A percentile compares a stretch with the other conserved stretches of the same genome.
These are phyloP conservation scores for Halocynthia aurantium DNA, from an alignment of 23 tunicate species.

Conservation along the genomic window DNA sequence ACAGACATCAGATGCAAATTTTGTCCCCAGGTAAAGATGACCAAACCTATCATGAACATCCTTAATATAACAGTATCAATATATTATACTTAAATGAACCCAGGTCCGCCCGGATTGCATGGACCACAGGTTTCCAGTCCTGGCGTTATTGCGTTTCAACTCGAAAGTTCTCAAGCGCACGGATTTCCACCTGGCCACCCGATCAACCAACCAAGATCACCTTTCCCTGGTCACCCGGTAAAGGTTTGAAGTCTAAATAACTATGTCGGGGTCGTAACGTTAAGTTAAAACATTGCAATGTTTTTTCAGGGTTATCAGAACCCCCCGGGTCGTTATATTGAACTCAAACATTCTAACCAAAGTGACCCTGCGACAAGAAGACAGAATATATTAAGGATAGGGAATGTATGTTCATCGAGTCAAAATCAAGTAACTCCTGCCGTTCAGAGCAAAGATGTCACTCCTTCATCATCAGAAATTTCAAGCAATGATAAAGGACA, in stretches of 20 bases:
- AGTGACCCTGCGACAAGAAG: conserved; percentile 67
- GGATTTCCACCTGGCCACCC: background rate
- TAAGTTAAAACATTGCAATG: too few species aligned
- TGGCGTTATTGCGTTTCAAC: conserved; percentile 6
- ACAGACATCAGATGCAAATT: background rate
- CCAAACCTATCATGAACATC: too few species aligned
- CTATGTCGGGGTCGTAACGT: background rate
- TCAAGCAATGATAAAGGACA: too few species aligned
- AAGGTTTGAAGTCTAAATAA: conserved; percentile 7
- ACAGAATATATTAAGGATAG: conserved; percentile 62
- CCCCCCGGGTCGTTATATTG: conserved; percentile 57
- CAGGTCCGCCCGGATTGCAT: conserved; percentile 11
- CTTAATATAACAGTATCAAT: too few species aligned
- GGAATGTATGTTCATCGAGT: conserved; percentile 10
- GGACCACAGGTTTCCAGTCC: too few species aligned
- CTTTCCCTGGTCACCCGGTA: conserved; percentile 13
- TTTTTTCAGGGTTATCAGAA: conserved; percentile 16
- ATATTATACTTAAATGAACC: background rate
- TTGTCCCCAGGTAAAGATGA: too few species aligned
- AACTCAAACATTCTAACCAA: conserved; percentile 60
- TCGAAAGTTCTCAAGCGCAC: background rate
- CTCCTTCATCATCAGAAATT: too few species aligned
- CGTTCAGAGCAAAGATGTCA: too few species aligned
- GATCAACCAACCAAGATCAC: background rate
- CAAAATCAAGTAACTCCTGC: background rate